Percentiles rank a stretch among this genome's conserved stretches.
These are phyloP conservation scores for Drosophila colorata DNA, from an alignment of 2,888 invertebrate genomes.

Conservation along the genomic window DNA sequence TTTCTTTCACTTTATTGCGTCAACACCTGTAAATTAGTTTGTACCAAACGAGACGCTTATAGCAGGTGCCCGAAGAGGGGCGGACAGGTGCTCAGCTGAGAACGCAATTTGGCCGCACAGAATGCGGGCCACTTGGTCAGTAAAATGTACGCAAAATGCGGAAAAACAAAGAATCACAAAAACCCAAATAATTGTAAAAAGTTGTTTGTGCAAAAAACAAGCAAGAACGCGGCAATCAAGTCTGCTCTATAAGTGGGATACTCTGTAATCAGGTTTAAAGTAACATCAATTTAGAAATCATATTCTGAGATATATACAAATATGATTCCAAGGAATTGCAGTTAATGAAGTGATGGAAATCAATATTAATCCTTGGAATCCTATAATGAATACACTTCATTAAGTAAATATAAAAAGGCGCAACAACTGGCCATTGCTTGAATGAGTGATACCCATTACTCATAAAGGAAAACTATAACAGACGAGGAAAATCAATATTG, in stretches of 20 bases:
- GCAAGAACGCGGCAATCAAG: not conserved
- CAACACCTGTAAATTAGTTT: conserved; percentile 64
- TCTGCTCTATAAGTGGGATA: not conserved
- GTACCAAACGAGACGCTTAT: conserved; percentile 49
- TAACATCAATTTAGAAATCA: too few species aligned
- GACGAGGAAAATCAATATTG: not conserved
- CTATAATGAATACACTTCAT: too few species aligned
- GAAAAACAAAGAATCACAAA: conserved; percentile 7
- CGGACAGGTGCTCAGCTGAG: conserved; percentile 36
- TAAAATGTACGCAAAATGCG: conserved; percentile 22
- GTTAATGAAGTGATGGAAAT: too few species aligned
- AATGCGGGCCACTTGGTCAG: conserved; percentile 56
- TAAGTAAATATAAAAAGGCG: too few species aligned
- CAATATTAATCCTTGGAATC: too few species aligned
- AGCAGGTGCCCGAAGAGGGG: conserved; percentile 66
- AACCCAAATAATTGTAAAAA: conserved; percentile 19
- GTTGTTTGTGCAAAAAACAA: conserved; percentile 22
- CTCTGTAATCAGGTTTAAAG: conserved; percentile 1
- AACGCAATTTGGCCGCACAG: conserved; percentile 31
- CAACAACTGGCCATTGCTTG: too few species aligned
- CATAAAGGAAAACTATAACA: not conserved
- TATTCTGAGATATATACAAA: too few species aligned
- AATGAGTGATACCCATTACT: not conserved
- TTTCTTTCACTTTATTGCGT: conserved; percentile 75
- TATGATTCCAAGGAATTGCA: too few species aligned